Percentiles rank a stretch among this genome's conserved stretches.
phyloP scores from a whole-genome alignment of 2,888 invertebrate genomes.

The Orthosia cruda region DNA sequence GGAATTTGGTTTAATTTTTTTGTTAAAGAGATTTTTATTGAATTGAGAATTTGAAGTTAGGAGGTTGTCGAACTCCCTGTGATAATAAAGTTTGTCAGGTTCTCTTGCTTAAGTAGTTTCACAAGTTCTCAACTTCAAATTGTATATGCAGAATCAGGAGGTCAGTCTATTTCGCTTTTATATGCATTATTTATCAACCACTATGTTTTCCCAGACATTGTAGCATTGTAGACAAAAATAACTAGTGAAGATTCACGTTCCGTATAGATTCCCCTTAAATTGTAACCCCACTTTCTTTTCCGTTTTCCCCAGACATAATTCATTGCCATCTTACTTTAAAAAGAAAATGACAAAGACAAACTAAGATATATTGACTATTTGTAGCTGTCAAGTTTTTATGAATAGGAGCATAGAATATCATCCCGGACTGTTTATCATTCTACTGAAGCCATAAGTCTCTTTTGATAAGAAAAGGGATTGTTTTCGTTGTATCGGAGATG shows the following conservation, averaged over 20 bases:
- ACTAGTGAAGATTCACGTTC: neutral
- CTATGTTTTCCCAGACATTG: neutral
- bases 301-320: neutral
- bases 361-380: conserved; percentile 29
- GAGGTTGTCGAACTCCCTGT: no score
- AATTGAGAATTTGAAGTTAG: no score
- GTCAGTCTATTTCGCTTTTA: no score
- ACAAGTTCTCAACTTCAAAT: no score
- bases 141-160: no score
- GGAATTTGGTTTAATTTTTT: no score
- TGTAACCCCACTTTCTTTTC: neutral
- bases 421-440: conserved; percentile 32
- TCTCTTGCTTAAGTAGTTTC: no score
- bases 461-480: conserved; percentile 45
- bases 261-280: conserved; percentile 6
- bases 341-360: conserved; percentile 2
- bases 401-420: conserved; percentile 18
- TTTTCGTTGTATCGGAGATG: conserved; percentile 33
- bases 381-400: conserved; percentile 38
- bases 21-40: no score
- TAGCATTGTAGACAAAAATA: neutral
- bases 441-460: conserved; percentile 25
- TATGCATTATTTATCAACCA: no score
- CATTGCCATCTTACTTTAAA: neutral
- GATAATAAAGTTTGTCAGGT: no score